Percentiles rank a stretch among this genome's conserved stretches.
Evolutionary conservation across 2,888 invertebrate species (phyloP).

Genomic region (Ptychoptera contaminata): DNA sequence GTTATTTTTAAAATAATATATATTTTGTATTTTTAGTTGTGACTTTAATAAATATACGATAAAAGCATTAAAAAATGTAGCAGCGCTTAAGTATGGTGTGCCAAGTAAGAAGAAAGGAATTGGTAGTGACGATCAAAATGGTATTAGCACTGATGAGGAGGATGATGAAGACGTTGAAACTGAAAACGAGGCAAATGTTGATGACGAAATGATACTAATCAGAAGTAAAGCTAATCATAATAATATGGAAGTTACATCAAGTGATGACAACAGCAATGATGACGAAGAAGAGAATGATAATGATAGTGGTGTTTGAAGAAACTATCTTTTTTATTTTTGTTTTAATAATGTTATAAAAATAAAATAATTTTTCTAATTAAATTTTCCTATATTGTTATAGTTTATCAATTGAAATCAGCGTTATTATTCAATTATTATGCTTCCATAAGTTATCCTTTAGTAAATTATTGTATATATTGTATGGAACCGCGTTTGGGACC

Average conservation of each 20-base stretch:
- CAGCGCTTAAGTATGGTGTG: constrained; percentile 9
- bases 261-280: constrained; percentile 15
- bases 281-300: constrained; percentile 1
- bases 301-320: constrained; percentile 14
- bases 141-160: constrained; percentile 19
- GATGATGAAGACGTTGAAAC: constrained; percentile 9
- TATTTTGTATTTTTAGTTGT: constrained; percentile 68
- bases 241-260: constrained; percentile 14
- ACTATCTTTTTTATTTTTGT: neutral
- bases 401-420: no score
- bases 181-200: constrained; percentile 15
- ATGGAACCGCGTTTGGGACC: no score
- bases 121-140: constrained; percentile 1
- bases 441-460: no score
- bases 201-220: constrained; percentile 21
- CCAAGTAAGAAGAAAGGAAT: constrained; percentile 1
- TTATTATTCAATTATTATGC: no score
- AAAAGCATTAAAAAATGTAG: constrained; percentile 45
- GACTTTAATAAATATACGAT: constrained; percentile 81
- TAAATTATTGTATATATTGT: no score
- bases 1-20: no score
- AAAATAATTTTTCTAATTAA: constrained; percentile 14
- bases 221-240: constrained; percentile 19
- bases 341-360: constrained; percentile 7
- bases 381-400: no score